A percentile compares a stretch with the other conserved stretches of the same genome.
Evolutionary conservation across 2,797 vertebrate genomes (phyloP).

Genomic region (Trichosurus vulpecula): DNA sequence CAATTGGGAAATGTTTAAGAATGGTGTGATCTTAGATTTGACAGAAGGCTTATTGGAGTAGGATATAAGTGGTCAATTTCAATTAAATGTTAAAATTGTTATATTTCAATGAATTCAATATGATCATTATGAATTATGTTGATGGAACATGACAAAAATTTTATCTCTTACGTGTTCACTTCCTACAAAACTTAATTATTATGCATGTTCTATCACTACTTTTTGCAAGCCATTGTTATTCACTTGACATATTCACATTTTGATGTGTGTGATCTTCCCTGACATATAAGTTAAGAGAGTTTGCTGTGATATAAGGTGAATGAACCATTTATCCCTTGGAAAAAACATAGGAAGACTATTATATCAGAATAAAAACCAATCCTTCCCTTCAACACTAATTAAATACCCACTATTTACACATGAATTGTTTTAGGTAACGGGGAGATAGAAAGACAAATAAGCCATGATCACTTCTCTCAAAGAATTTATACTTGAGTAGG

Average conservation of each 20-base stretch:
- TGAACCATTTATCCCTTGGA: not conserved
- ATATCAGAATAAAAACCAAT: not conserved
- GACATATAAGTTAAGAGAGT: not conserved
- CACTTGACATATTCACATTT: constrained; percentile 15
- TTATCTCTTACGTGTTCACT: not conserved
- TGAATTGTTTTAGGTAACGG: not conserved
- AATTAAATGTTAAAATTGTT: constrained; percentile 39
- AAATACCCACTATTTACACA: not conserved
- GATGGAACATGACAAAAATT: not conserved
- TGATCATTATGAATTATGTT: not conserved
- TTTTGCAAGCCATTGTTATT: constrained; percentile 11
- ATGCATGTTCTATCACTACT: not conserved
- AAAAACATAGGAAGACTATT: not conserved
- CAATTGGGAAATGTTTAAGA: not conserved
- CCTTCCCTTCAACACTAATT: not conserved
- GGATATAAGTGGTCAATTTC: constrained; percentile 41
- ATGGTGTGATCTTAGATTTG: constrained; percentile 30
- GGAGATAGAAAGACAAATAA: not conserved
- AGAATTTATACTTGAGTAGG: not conserved
- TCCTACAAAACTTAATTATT: constrained; percentile 35
- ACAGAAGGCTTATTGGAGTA: constrained; percentile 5
- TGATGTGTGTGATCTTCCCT: not conserved
- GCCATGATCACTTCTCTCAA: not conserved
- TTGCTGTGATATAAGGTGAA: not conserved
- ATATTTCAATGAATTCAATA: constrained; percentile 24